Conservation (phyloP, 1,140 invertebrate genomes). For the Holcopasites calliopsidis region DNA sequence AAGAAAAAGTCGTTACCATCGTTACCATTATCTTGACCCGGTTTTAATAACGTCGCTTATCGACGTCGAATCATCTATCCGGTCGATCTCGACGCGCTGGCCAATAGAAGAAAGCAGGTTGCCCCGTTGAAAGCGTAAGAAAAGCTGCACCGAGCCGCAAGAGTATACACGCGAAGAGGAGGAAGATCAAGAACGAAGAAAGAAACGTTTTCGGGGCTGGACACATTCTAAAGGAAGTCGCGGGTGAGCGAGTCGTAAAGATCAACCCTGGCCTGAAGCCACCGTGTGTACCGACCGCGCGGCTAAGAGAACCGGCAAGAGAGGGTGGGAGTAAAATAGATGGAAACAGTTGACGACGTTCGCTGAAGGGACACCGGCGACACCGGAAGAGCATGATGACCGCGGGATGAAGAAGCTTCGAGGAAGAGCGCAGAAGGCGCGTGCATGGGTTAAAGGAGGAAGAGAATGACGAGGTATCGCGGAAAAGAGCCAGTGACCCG, state of each 20-base stretch:
- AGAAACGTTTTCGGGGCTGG: constrained; percentile 34
- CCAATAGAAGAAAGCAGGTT: constrained; percentile 15
- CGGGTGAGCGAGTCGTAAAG: constrained; percentile 27
- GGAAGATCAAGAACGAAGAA: background rate
- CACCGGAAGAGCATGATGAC: background rate
- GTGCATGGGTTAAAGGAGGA: background rate
- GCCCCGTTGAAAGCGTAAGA: background rate
- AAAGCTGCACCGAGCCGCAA: background rate
- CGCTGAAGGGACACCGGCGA: background rate
- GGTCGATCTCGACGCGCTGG: background rate
- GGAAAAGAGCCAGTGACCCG: background rate
- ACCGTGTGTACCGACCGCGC: constrained; percentile 25
- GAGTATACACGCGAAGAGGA: no score
- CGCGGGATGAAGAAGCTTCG: background rate
- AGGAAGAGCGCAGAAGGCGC: background rate
- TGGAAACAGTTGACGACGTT: background rate
- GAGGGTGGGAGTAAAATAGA: constrained; percentile 9
- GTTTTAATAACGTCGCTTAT: constrained; percentile 15
- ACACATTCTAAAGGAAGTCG: constrained; percentile 43
- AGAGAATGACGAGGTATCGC: background rate
- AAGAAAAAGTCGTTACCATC: background rate
- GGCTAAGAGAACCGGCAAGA: background rate
- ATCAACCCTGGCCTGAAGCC: constrained; percentile 34
- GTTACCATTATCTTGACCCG: constrained; percentile 4
- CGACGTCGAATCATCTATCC: constrained; percentile 4